A percentile compares a stretch with the other conserved stretches of the same genome.
Conservation (phyloP, 2,888 invertebrate species). For the Nephrotoma appendiculata region DNA sequence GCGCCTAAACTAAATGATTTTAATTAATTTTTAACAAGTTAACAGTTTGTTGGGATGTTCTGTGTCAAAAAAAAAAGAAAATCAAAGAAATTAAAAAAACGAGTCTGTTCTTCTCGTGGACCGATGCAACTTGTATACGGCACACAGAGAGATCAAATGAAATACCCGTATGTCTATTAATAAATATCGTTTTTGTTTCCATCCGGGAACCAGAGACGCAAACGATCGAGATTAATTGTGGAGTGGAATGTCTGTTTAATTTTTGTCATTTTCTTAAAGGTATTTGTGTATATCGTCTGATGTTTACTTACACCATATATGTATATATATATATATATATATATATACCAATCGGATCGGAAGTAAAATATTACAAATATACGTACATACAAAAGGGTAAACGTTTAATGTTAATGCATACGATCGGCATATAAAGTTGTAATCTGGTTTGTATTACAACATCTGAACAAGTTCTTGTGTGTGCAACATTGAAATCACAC, state of each 20-base stretch:
- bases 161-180: background rate
- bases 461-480: background rate
- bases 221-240: background rate
- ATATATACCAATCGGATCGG: background rate
- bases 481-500: background rate
- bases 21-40: background rate
- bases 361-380: background rate
- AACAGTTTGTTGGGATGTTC: background rate
- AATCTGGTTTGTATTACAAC: background rate
- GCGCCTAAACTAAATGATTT: background rate
- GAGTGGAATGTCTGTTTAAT: background rate
- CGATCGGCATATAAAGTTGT: background rate
- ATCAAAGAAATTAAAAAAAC: background rate
- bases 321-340: background rate
- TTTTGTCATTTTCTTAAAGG: background rate
- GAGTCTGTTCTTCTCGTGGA: background rate
- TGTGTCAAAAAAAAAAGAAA: background rate
- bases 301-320: background rate
- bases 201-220: background rate
- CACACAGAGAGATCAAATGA: background rate
- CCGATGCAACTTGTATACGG: background rate
- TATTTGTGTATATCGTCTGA: background rate
- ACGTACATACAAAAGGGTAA: background rate
- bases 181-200: background rate
- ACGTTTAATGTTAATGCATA: background rate